Evolutionary conservation across 2,888 invertebrate species (phyloP).

Genomic region (Lacanobia oleracea): DNA sequence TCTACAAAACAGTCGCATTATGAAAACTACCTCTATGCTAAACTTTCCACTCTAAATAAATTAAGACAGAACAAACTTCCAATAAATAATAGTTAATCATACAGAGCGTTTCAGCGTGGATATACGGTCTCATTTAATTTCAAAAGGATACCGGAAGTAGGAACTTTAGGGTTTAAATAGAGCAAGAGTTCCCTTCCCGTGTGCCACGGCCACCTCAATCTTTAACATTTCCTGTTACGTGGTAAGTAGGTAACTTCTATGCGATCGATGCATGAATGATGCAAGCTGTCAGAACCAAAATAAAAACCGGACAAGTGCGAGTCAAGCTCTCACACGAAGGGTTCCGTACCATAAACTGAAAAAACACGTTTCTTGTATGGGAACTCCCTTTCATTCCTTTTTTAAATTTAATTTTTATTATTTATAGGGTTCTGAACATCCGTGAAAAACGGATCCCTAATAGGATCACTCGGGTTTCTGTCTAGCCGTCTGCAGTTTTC

Average conservation of each 20-base stretch:
- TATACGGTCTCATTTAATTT: constrained; percentile 13
- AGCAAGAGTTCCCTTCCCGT: constrained; percentile 4
- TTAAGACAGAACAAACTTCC: background rate
- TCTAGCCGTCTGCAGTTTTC: no score
- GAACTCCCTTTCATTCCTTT: no score
- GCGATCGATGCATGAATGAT: background rate
- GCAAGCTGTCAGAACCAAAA: background rate
- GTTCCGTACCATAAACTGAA: no score
- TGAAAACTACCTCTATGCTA: no score
- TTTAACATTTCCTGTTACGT: background rate
- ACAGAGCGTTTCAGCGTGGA: background rate
- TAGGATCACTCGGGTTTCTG: no score
- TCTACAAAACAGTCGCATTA: background rate
- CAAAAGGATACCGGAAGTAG: constrained; percentile 8
- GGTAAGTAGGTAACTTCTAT: background rate
- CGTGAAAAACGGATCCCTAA: no score
- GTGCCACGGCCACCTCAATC: background rate
- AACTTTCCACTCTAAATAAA: background rate
- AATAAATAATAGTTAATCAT: background rate
- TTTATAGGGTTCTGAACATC: no score
- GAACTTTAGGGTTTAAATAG: constrained; percentile 6
- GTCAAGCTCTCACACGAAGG: no score
- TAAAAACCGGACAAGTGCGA: background rate
- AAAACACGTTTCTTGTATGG: no score
- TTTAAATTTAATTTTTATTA: no score